A percentile compares a stretch with the other conserved stretches of the same genome.
These are phyloP conservation scores for Cephalopterus ornatus DNA, from an alignment of 2,113 vertebrate species.

Conservation along the genomic window DNA sequence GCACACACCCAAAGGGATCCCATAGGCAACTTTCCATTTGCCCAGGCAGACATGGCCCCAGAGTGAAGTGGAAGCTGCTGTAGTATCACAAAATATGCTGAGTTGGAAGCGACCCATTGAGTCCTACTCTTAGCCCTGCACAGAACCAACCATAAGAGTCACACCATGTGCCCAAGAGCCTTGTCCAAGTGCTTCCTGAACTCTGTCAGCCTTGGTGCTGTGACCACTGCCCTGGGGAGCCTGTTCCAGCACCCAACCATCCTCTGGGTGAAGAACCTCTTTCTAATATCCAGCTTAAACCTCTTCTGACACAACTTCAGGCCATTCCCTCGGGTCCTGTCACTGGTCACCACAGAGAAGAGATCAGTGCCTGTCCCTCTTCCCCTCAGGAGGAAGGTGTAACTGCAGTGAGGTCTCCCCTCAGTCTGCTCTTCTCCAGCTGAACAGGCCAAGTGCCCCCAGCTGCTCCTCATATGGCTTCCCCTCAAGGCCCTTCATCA, in stretches of 20 bases:
- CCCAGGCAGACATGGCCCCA: fast-evolving
- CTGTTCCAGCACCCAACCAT: background rate
- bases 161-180: background rate
- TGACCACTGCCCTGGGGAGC: background rate
- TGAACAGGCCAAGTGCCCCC: background rate
- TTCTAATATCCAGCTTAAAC: background rate
- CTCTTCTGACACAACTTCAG: background rate
- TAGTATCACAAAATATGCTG: background rate
- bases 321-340: background rate
- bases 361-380: background rate
- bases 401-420: background rate
- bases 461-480: background rate
- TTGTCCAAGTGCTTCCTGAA: background rate
- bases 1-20: background rate
- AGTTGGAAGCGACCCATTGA: background rate
- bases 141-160: background rate
- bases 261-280: background rate
- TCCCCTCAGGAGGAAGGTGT: background rate
- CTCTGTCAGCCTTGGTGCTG: background rate
- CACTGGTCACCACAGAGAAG: background rate
- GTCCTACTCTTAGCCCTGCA: background rate
- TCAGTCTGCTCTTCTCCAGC: background rate
- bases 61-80: background rate
- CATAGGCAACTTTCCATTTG: too few relatives aligned
- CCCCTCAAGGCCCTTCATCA: background rate